phyloP scores from a whole-genome alignment of 1,140 invertebrate genomes.

The Periplaneta americana region DNA sequence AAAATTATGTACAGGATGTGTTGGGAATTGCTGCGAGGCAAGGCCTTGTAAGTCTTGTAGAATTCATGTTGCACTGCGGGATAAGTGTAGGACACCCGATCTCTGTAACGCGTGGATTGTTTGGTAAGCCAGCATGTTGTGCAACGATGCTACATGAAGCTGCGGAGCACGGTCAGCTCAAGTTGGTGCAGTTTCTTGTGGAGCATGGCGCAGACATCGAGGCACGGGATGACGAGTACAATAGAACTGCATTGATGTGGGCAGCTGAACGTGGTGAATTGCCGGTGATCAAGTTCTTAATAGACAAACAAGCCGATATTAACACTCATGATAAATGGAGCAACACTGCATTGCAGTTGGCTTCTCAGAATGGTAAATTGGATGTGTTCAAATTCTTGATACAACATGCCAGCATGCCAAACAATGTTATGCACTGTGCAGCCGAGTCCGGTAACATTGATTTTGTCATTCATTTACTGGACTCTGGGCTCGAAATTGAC shows the following conservation, averaged over 20 bases:
- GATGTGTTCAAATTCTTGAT: neutral
- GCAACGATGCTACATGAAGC: neutral
- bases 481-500: neutral
- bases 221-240: neutral
- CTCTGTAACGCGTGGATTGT: neutral
- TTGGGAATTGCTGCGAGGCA: neutral
- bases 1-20: neutral
- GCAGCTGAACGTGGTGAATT: neutral
- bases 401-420: neutral
- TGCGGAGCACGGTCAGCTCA: neutral
- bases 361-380: neutral
- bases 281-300: neutral
- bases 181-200: neutral
- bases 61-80: neutral
- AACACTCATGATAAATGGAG: neutral
- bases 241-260: neutral
- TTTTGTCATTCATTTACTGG: neutral
- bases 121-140: neutral
- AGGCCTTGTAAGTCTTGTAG: neutral
- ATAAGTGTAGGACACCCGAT: neutral
- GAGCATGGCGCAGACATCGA: neutral
- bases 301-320: neutral
- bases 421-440: neutral
- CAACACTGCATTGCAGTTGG: neutral
- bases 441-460: neutral